These are phyloP conservation scores for Glaucopsyche alexis DNA, from an alignment of 2,888 invertebrate species.

Conservation along the genomic window DNA sequence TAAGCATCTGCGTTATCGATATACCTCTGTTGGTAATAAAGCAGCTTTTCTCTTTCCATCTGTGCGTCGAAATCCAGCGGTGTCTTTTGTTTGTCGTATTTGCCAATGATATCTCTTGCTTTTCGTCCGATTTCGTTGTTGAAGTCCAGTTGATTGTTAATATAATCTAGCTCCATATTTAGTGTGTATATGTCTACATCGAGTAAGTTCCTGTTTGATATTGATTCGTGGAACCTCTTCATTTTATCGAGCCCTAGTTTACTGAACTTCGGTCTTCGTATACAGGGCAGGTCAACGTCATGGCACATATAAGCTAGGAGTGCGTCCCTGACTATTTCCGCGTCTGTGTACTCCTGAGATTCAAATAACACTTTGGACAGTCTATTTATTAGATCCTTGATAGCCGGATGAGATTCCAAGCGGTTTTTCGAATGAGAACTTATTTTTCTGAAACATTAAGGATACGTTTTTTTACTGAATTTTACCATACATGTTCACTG, in stretches of 20 bases:
- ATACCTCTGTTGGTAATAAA: constrained; percentile 71
- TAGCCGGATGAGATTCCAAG: constrained; percentile 86
- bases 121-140: constrained; percentile 70
- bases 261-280: constrained; percentile 57
- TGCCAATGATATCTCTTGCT: constrained; percentile 68
- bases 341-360: constrained; percentile 83
- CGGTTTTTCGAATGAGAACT: constrained; percentile 82
- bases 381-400: constrained; percentile 84
- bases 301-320: constrained; percentile 93
- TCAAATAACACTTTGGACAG: constrained; percentile 83
- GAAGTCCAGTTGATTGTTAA: constrained; percentile 68
- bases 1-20: constrained; percentile 70
- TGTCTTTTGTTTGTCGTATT: constrained; percentile 61
- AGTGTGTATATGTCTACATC: constrained; percentile 66
- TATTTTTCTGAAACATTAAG: constrained; percentile 65
- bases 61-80: constrained; percentile 74
- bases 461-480: neutral
- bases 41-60: constrained; percentile 73
- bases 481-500: neutral
- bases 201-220: constrained; percentile 53
- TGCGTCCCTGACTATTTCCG: constrained; percentile 88
- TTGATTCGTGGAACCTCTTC: constrained; percentile 44
- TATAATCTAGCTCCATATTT: constrained; percentile 70
- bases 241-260: constrained; percentile 48
- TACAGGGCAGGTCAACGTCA: constrained; percentile 88